Evolutionary conservation across 2,888 invertebrate genomes (phyloP).

Genomic region (Caenorhabditis macrosperma): DNA sequence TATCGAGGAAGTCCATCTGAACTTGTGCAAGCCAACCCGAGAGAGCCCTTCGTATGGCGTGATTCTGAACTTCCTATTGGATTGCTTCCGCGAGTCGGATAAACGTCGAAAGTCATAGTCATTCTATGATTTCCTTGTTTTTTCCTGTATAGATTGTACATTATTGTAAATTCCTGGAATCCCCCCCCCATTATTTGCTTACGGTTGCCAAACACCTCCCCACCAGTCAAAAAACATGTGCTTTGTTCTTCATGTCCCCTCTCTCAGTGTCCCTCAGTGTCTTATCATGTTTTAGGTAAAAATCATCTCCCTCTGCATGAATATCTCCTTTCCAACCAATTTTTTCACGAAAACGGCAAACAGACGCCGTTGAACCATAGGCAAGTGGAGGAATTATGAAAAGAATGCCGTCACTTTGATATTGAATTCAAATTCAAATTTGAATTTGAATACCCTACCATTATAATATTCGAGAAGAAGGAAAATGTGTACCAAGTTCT

Average conservation of each 20-base stretch:
- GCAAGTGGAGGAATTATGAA: not conserved
- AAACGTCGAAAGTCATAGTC: conserved; percentile 20
- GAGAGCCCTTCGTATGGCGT: conserved; percentile 73
- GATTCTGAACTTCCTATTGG: conserved; percentile 73
- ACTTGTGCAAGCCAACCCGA: conserved; percentile 75
- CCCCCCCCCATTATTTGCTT: conserved; percentile 5
- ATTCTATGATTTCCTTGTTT: too few relatives aligned
- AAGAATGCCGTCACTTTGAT: conserved; percentile 15
- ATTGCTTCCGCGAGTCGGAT: conserved; percentile 57
- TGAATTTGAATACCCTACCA: not conserved
- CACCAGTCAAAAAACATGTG: not conserved
- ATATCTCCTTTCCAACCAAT: conserved; percentile 13
- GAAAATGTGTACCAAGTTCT: not conserved
- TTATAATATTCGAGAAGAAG: too few relatives aligned
- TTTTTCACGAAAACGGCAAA: conserved; percentile 19
- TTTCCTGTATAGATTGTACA: conserved; percentile 16
- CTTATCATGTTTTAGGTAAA: conserved; percentile 37
- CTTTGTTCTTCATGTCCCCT: not conserved
- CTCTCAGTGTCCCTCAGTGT: too few relatives aligned
- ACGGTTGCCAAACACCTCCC: conserved; percentile 8
- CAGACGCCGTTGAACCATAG: conserved; percentile 36
- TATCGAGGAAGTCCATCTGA: conserved; percentile 73
- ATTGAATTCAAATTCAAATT: not conserved
- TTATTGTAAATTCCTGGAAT: not conserved
- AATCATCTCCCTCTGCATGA: not conserved